Evolutionary conservation across 2,888 invertebrate species (phyloP).

Genomic region (Hyposoter didymator): DNA sequence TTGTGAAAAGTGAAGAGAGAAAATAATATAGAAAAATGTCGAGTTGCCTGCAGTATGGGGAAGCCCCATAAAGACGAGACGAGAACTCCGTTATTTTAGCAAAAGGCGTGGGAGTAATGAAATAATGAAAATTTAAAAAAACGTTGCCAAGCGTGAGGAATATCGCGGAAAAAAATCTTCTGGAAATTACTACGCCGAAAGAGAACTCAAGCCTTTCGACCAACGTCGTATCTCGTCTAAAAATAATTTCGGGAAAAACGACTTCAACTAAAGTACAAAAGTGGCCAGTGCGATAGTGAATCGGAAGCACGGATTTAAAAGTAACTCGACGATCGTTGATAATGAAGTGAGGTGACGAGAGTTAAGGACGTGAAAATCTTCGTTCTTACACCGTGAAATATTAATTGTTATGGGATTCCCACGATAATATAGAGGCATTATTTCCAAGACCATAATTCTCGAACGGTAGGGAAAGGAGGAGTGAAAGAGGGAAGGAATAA

Average conservation of each 20-base stretch:
- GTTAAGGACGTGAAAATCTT: not conserved
- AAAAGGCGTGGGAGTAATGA: not conserved
- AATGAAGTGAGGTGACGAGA: not conserved
- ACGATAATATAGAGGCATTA: not conserved
- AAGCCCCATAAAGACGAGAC: not conserved
- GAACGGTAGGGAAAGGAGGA: not conserved
- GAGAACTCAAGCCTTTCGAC: not conserved
- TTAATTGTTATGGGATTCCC: not conserved
- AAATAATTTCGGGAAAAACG: not conserved
- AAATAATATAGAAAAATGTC: not conserved
- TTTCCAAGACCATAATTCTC: not conserved
- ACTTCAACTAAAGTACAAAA: not conserved
- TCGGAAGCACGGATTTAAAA: not conserved
- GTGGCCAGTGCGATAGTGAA: not conserved
- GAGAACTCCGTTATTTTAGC: not conserved
- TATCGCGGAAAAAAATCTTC: not conserved
- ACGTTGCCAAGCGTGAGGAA: not conserved
- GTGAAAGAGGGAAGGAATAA: not conserved
- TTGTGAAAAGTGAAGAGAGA: not conserved
- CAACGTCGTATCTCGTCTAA: not conserved
- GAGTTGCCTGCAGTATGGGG: not conserved
- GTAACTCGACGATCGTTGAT: not conserved
- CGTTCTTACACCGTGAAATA: not conserved
- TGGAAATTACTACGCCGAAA: slow-evolving; percentile 10
- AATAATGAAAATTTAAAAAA: not conserved